Evolutionary conservation across 2,888 invertebrate species (phyloP), one percentile per base, ranked within the genome.

Genomic region (Dicyrtoma fusca): DNA sequence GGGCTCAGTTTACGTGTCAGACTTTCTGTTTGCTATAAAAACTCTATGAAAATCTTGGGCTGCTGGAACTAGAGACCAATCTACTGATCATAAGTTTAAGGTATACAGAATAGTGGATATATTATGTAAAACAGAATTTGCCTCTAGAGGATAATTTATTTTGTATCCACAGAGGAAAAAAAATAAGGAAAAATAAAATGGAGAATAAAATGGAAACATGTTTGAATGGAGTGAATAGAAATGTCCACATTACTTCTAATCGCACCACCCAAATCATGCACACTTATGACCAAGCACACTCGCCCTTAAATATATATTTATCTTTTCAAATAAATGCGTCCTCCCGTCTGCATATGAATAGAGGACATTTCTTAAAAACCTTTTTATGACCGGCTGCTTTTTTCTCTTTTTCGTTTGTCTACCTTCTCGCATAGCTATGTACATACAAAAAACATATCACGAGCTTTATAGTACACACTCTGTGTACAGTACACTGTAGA

Each of bases 161-260:
- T n/a, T 8, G 4, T 34, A 34, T 8, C 34, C 34, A 34, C 17
- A 17, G 17, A 49, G 45, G 45, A 44, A 44, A 8, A 13, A 44
- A 44, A 44, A 44, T 44, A 11, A 13, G 45, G 61, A 61, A 10
- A 17, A 44, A 62, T 44, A 62, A 62, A 59, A 26, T 26, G 13
- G 59, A 23, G 59, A 59, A 62, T 42, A 62, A 62, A 62, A 62
- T 17, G 62, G 5, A 44, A 62, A 62, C 45, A 21, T 62, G 62
- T 17, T 42, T 62, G 14, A 10, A 44, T 2, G 17, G 19, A 10
- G 62, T 10, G 62, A 23, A 62, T 62, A 44, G 17, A 42, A 62
- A 62, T 62, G 62, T 62, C 21, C 26, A 44, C 45, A 62, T 62
- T 62, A 44, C 14, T 13, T 19, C 19, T 62, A 62, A 62, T 62